Evolutionary conservation across 2,113 vertebrate species (phyloP).

Genomic region (Anoura caudifer): DNA sequence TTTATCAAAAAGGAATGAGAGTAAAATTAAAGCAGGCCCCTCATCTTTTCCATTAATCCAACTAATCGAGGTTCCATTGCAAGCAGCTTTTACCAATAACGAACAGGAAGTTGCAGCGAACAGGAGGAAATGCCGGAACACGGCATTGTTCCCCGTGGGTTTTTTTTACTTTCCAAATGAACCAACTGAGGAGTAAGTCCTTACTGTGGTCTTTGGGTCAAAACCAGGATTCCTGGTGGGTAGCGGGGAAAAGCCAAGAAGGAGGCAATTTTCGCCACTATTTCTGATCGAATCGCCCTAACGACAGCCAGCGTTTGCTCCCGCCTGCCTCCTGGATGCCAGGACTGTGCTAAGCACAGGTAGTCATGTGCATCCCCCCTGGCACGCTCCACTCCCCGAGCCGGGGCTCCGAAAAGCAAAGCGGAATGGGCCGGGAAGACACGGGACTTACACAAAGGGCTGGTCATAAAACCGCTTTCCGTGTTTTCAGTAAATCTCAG

Average conservation of each 20-base stretch:
- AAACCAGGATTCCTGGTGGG: background rate
- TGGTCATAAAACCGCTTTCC: background rate
- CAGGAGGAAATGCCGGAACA: background rate
- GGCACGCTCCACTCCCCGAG: background rate
- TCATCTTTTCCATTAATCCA: background rate
- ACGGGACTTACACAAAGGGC: background rate
- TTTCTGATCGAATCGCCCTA: background rate
- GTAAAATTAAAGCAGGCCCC: background rate
- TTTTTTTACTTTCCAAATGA: background rate
- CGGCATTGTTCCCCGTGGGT: background rate
- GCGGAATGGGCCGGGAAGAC: background rate
- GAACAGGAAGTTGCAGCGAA: background rate
- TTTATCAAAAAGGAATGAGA: background rate
- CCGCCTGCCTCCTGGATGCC: background rate
- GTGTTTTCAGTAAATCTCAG: constrained; percentile 34
- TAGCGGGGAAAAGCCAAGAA: background rate
- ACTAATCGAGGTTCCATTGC: background rate
- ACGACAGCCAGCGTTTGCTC: background rate
- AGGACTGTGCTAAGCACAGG: background rate
- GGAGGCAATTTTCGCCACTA: background rate
- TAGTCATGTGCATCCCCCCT: background rate
- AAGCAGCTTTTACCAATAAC: background rate
- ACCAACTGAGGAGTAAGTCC: background rate
- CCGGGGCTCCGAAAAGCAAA: background rate
- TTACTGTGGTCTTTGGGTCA: background rate